Conservation (phyloP, 2,888 invertebrate species). For the Allygus modestus region DNA sequence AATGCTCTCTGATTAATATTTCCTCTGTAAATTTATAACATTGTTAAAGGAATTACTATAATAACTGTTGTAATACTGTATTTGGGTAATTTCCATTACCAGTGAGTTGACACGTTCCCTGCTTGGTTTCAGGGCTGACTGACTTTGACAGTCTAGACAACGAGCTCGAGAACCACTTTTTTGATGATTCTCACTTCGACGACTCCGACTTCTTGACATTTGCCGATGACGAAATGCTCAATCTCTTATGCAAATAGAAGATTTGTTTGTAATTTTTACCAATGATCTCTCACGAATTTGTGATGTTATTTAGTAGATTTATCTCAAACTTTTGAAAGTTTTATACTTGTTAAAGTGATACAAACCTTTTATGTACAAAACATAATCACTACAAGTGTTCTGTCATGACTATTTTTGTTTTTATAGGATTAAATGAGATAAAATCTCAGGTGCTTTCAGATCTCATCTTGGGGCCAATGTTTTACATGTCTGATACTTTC, state of each 20-base stretch:
- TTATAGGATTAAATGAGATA: neutral
- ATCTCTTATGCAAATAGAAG: constrained; percentile 22
- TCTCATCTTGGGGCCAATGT: constrained; percentile 35
- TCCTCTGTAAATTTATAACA: too few species aligned
- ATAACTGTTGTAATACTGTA: too few species aligned
- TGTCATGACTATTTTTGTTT: too few species aligned
- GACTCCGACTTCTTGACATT: constrained; percentile 28
- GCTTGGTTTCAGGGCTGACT: neutral
- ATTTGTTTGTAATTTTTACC: neutral
- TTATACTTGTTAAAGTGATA: neutral
- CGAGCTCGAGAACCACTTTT: constrained; percentile 16
- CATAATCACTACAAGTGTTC: neutral
- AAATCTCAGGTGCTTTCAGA: constrained; percentile 31
- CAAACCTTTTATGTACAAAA: neutral
- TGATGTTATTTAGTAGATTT: constrained; percentile 29
- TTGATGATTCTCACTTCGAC: constrained; percentile 4
- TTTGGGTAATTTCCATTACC: too few species aligned
- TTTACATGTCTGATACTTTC: neutral
- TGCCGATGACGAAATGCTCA: constrained; percentile 27
- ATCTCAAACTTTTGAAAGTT: neutral
- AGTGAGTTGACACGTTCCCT: neutral
- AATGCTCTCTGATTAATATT: too few species aligned
- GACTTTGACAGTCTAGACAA: neutral
- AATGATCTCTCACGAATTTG: constrained; percentile 35
- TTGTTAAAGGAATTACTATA: too few species aligned